A percentile compares a stretch with the other conserved stretches of the same genome.
Evolutionary conservation across 2,797 vertebrate species (phyloP).

Genomic region (Brotula barbata): DNA sequence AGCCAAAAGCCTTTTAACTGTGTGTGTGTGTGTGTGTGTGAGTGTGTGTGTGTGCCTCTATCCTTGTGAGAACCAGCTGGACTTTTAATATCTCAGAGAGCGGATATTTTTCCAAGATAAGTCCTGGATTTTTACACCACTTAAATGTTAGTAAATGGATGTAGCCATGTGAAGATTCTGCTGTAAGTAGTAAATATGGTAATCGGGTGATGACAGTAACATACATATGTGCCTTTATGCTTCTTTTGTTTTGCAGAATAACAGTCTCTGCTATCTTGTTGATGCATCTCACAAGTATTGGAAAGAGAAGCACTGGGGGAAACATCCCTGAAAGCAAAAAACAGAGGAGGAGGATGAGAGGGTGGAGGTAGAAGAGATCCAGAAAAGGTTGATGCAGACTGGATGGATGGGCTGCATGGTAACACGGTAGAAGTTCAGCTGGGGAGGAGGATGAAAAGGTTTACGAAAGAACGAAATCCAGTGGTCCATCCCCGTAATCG

Average conservation of each 20-base stretch:
- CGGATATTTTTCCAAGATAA: not conserved
- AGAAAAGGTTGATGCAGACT: conserved; percentile 1
- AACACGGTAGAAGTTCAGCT: too few species aligned
- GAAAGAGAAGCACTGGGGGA: not conserved
- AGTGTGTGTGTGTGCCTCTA: not conserved
- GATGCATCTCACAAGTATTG: not conserved
- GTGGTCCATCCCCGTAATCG: too few species aligned
- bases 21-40: not conserved
- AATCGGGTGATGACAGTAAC: too few species aligned
- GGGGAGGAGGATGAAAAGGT: too few species aligned
- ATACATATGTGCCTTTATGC: too few species aligned
- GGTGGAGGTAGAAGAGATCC: not conserved
- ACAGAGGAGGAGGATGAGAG: conserved; percentile 2
- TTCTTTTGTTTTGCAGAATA: too few species aligned
- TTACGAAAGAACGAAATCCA: too few species aligned
- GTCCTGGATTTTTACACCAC: not conserved
- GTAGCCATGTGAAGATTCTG: not conserved
- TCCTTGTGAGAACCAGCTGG: not conserved
- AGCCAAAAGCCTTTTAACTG: not conserved
- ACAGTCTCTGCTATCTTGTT: conserved; percentile 1
- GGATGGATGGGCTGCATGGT: too few species aligned
- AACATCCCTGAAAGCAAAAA: conserved; percentile 1
- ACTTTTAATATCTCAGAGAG: not conserved
- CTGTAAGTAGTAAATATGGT: too few species aligned
- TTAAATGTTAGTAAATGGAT: not conserved